Evolutionary conservation across 2,888 invertebrate genomes (phyloP).

Genomic region (Zaprionus obscuricornis): DNA sequence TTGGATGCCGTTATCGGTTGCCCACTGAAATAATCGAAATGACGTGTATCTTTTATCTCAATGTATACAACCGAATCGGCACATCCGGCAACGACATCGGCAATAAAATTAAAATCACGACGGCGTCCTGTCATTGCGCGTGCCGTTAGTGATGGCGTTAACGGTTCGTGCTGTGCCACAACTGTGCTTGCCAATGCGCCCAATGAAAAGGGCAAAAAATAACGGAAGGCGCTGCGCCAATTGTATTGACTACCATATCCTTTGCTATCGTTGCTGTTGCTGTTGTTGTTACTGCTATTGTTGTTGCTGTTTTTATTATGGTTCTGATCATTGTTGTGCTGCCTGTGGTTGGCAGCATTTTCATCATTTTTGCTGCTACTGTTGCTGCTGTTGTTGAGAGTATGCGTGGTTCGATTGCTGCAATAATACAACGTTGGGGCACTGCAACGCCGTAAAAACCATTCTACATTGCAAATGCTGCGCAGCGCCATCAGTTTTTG

Average conservation of each 20-base stretch:
- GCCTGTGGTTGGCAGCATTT: no score
- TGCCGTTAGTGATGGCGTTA: conserved; percentile 62
- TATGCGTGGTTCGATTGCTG: conserved; percentile 11
- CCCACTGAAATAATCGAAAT: conserved; percentile 88
- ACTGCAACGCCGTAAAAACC: conserved; percentile 48
- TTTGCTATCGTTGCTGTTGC: conserved; percentile 4
- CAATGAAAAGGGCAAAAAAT: conserved; percentile 66
- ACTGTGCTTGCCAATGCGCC: conserved; percentile 50
- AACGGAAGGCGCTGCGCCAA: conserved; percentile 60
- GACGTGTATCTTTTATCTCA: conserved; percentile 91
- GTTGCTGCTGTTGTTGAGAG: not conserved
- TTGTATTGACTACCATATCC: conserved; percentile 21
- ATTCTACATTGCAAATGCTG: conserved; percentile 56
- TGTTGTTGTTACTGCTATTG: conserved; percentile 1
- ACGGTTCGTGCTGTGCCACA: conserved; percentile 32
- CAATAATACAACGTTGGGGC: conserved; percentile 33
- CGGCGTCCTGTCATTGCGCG: conserved; percentile 84
- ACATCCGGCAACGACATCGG: conserved; percentile 94
- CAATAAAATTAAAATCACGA: conserved; percentile 92
- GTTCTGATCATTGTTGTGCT: conserved; percentile 1
- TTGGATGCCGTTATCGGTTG: conserved; percentile 89
- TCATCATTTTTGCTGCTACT: not conserved
- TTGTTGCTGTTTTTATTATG: not conserved
- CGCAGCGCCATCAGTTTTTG: conserved; percentile 70
- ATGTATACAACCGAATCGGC: conserved; percentile 95